These are phyloP conservation scores for Nesidiocoris tenuis DNA, from an alignment of 2,888 invertebrate genomes.

Conservation along the genomic window DNA sequence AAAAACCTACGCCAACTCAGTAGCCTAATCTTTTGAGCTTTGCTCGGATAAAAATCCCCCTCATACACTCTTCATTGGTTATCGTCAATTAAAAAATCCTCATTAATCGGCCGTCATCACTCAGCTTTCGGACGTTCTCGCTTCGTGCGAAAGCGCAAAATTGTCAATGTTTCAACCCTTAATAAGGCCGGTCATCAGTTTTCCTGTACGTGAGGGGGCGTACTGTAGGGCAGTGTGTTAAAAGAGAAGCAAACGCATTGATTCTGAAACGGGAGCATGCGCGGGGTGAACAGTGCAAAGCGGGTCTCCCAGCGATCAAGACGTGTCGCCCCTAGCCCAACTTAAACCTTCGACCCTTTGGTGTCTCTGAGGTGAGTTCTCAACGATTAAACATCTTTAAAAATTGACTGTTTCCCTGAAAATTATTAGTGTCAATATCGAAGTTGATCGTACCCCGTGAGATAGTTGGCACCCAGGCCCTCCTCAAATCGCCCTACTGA, in stretches of 20 bases:
- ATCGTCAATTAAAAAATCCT: not conserved
- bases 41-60: too few relatives aligned
- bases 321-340: conserved; percentile 31
- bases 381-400: too few relatives aligned
- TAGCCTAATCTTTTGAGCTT: too few relatives aligned
- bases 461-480: not conserved
- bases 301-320: conserved; percentile 38
- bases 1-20: too few relatives aligned
- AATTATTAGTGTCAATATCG: too few relatives aligned
- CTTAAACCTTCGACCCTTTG: conserved; percentile 17
- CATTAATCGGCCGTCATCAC: not conserved
- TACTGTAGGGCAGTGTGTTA: conserved; percentile 45
- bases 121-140: not conserved
- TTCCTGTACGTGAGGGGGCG: conserved; percentile 49
- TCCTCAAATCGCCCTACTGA: not conserved
- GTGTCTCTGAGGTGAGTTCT: conserved; percentile 27
- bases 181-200: conserved; percentile 37
- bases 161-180: conserved; percentile 16
- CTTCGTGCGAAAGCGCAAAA: not conserved
- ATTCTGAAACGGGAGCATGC: conserved; percentile 40
- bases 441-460: too few relatives aligned
- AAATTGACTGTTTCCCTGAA: too few relatives aligned
- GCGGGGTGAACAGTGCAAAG: conserved; percentile 37
- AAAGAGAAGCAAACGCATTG: conserved; percentile 41
- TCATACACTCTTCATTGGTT: too few relatives aligned